Conservation (phyloP, 2,888 invertebrate species). For the Macrophya alboannulata region DNA sequence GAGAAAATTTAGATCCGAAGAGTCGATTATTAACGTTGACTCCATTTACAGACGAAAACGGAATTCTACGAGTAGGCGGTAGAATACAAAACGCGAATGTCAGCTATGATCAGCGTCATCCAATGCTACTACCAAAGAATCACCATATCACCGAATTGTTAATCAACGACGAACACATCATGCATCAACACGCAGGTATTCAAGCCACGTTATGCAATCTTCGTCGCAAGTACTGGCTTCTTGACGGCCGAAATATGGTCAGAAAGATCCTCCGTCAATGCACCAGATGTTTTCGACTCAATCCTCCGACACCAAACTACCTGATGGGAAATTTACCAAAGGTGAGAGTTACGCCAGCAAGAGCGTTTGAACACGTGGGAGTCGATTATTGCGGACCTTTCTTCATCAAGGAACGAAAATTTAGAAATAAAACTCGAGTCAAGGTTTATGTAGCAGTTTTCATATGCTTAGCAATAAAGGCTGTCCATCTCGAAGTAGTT, state of each 20-base stretch:
- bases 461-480: neutral
- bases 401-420: conserved; percentile 23
- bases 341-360: conserved; percentile 54
- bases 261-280: conserved; percentile 58
- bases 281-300: conserved; percentile 59
- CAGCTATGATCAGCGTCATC: conserved; percentile 46
- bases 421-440: neutral
- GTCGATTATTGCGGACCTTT: conserved; percentile 57
- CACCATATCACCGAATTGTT: conserved; percentile 58
- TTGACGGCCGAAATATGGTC: conserved; percentile 51
- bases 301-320: conserved; percentile 61
- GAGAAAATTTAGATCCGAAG: conserved; percentile 7
- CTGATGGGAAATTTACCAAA: conserved; percentile 48
- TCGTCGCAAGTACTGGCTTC: conserved; percentile 55
- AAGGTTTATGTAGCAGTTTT: neutral
- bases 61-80: conserved; percentile 59
- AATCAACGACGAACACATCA: conserved; percentile 56
- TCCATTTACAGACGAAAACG: conserved; percentile 55
- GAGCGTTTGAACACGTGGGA: conserved; percentile 56
- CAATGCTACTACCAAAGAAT: conserved; percentile 57
- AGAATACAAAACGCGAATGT: conserved; percentile 16
- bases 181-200: conserved; percentile 55
- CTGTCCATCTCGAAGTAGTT: neutral
- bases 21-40: conserved; percentile 56
- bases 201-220: conserved; percentile 53